These are phyloP conservation scores for Harlomillsia oculata DNA, from an alignment of 1,140 invertebrate species.

Conservation along the genomic window DNA sequence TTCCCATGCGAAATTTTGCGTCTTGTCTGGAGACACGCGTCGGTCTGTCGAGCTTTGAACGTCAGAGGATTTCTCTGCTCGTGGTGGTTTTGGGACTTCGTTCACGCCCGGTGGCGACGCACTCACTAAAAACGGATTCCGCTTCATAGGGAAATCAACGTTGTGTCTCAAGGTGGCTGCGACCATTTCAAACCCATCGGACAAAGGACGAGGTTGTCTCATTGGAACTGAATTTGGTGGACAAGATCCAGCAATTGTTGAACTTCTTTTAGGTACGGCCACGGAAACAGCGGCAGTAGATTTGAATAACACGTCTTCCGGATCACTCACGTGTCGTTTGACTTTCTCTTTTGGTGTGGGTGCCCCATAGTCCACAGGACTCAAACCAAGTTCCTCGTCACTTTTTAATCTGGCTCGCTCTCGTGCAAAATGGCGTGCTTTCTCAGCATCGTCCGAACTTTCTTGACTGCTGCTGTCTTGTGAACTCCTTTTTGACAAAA, in stretches of 20 bases:
- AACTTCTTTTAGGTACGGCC: background rate
- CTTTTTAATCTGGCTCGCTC: constrained; percentile 57
- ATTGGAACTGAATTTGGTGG: background rate
- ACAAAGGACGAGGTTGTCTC: constrained; percentile 3
- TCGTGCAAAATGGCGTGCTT: constrained; percentile 52
- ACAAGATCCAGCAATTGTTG: background rate
- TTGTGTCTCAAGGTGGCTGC: constrained; percentile 21
- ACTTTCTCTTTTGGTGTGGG: constrained; percentile 46
- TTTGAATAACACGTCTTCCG: constrained; percentile 28
- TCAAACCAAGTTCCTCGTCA: constrained; percentile 60
- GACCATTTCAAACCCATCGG: constrained; percentile 15
- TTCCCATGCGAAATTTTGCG: constrained; percentile 12
- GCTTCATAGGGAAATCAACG: constrained; percentile 29
- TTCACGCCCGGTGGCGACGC: too few species aligned
- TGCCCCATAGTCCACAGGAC: constrained; percentile 55
- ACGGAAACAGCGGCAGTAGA: background rate
- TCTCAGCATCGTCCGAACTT: constrained; percentile 49
- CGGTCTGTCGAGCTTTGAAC: constrained; percentile 2
- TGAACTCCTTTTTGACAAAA: constrained; percentile 6
- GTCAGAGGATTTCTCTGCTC: constrained; percentile 5
- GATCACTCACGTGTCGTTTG: constrained; percentile 44
- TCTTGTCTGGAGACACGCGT: constrained; percentile 22
- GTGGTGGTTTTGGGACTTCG: background rate
- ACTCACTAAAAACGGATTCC: constrained; percentile 19
- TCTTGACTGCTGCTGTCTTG: constrained; percentile 8